These are phyloP conservation scores for Ophion ventricosus DNA, from an alignment of 2,888 invertebrate genomes.

Conservation along the genomic window DNA sequence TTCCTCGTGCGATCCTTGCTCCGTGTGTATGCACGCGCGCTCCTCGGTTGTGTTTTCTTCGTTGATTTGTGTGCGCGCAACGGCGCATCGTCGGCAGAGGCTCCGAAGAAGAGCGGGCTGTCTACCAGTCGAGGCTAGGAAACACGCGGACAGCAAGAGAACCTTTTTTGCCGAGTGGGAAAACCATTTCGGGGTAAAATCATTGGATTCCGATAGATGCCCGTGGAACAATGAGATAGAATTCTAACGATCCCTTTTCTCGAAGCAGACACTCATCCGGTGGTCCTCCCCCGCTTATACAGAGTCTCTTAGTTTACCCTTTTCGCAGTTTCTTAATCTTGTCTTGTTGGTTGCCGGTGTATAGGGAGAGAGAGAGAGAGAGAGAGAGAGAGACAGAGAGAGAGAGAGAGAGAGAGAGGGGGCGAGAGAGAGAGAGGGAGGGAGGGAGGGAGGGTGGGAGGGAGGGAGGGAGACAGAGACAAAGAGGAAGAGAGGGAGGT, in stretches of 20 bases:
- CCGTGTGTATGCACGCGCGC: background rate
- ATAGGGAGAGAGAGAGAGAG: background rate
- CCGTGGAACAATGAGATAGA: constrained; percentile 12
- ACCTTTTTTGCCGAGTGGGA: background rate
- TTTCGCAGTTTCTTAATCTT: constrained; percentile 40
- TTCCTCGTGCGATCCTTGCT: constrained; percentile 48
- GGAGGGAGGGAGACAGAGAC: background rate
- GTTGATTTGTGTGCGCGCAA: background rate
- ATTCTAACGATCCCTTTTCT: constrained; percentile 65
- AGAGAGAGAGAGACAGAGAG: constrained; percentile 1
- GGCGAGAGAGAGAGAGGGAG: background rate
- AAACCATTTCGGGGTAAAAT: constrained; percentile 30
- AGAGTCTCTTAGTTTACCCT: constrained; percentile 7
- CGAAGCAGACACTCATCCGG: background rate
- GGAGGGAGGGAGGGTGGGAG: background rate
- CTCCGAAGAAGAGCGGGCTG: background rate
- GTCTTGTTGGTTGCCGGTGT: constrained; percentile 14
- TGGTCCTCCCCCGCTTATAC: too few relatives aligned
- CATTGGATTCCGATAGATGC: constrained; percentile 17
- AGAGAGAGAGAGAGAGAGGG: background rate
- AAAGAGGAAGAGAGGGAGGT: background rate
- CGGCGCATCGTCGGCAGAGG: background rate
- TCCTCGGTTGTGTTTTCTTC: background rate
- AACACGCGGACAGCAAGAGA: background rate
- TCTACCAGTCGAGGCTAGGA: background rate